Base-by-base conservation (phyloP, 2,888 invertebrate genomes). In the Eupithecia dodoneata region DNA sequence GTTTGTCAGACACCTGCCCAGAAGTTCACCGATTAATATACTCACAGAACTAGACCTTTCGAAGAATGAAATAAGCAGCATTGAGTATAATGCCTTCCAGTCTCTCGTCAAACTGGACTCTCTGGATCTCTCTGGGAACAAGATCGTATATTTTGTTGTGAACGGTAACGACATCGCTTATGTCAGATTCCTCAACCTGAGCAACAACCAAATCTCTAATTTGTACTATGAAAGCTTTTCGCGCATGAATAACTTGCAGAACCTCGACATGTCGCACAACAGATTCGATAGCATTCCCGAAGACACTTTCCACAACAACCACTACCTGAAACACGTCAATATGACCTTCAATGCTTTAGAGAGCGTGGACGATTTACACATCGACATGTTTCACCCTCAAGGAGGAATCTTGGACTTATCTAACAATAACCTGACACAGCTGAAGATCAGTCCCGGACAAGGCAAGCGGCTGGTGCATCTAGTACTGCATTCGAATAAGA, bases 351-450 rank as follows among this genome's bases (percentile, higher is more conserved):
- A 95, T 77, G 83, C 86, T 4, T 87, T 94, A 15, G 82, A 82
- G 4, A 83, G 85, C 63, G 74, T 93, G 4, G 85, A 88, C 41
- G 85, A 85, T 76, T 83, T 94, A 9, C 85, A 86, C 12, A 90
- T 94, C 65, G 83, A 79, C 59, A 88, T 89, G 76, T 94, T 94
- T 55, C 91, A 94, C 76, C 84, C 87, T 0, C 87, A 88, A 49
- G 93, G 94, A 18, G 94, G 94, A 4, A 85, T 90, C 7, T 78
- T 95, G 44, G 93, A 94, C 80, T 84, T 95, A 42, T 94, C 94
- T 6, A 89, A 93, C 78, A 95, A 94, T 74, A 88, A 82, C 7
- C 81, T 95, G 49, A 86, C 85, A 10, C 83, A 83, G 69, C 81
- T 94, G 7, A 86, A 78, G 18, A 88, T 94, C 70, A 89, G 91